These are phyloP conservation scores for Ormyrus rosae DNA, from an alignment of 2,888 invertebrate genomes.

Conservation along the genomic window DNA sequence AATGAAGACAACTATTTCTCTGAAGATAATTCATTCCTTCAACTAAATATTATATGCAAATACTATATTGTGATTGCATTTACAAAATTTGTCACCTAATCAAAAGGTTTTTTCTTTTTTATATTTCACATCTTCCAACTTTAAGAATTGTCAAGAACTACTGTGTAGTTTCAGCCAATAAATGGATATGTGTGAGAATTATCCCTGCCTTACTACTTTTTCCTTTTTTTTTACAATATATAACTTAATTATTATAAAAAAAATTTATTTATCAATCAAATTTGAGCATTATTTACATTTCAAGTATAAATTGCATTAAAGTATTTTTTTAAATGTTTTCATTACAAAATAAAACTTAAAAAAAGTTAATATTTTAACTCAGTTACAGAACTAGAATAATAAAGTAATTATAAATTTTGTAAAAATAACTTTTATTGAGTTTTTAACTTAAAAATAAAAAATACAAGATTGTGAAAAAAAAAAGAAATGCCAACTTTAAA, in stretches of 20 bases:
- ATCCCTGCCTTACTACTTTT: not conserved
- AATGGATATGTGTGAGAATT: conserved; percentile 55
- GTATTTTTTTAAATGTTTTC: too few relatives aligned
- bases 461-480: not conserved
- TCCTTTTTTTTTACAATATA: not conserved
- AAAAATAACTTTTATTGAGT: not conserved
- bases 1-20: conserved; percentile 23
- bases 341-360: too few relatives aligned
- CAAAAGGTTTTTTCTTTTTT: conserved; percentile 53
- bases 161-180: conserved; percentile 58
- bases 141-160: conserved; percentile 52
- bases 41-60: conserved; percentile 40
- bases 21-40: conserved; percentile 42
- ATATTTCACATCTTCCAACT: conserved; percentile 54
- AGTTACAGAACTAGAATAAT: too few relatives aligned
- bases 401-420: not conserved
- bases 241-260: conserved; percentile 3
- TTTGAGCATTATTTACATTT: too few relatives aligned
- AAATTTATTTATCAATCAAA: not conserved
- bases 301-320: too few relatives aligned
- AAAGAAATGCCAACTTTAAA: not conserved
- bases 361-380: too few relatives aligned
- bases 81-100: conserved; percentile 39
- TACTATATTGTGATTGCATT: conserved; percentile 49
- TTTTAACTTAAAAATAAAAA: too few relatives aligned